A percentile compares a stretch with the other conserved stretches of the same genome.
Evolutionary conservation across 1,140 invertebrate species (phyloP).

Genomic region (Agrypnia vestita): DNA sequence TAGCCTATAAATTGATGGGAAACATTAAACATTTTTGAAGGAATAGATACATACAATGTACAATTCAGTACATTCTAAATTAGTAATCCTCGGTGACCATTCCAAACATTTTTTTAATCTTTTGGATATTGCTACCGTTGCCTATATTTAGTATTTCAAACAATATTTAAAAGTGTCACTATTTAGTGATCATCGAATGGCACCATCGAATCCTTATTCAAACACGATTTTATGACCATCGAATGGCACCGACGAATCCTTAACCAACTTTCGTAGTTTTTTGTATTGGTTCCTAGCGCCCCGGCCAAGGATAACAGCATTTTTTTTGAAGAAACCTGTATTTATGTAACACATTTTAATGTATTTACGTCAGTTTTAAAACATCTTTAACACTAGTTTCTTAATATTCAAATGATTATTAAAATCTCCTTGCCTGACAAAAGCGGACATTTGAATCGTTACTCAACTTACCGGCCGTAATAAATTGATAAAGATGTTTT

Average conservation of each 20-base stretch:
- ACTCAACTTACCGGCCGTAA: not conserved
- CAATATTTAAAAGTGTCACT: no score
- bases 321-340: not conserved
- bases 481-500: constrained; percentile 14
- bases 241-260: not conserved
- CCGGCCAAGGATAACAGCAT: constrained; percentile 24
- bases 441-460: not conserved
- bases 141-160: no score
- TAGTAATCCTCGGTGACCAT: no score
- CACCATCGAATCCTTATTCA: not conserved
- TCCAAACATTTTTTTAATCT: no score
- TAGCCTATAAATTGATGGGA: no score
- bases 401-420: not conserved
- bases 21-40: no score
- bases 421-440: not conserved
- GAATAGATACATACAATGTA: no score
- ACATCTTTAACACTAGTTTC: not conserved
- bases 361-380: constrained; percentile 1
- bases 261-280: not conserved
- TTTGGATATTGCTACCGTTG: no score
- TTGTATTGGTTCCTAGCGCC: not conserved
- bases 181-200: not conserved
- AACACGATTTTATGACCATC: not conserved
- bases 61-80: no score
- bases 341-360: constrained; percentile 4